Conservation (phyloP, 1,140 invertebrate species). For the Coenobita brevimanus region DNA sequence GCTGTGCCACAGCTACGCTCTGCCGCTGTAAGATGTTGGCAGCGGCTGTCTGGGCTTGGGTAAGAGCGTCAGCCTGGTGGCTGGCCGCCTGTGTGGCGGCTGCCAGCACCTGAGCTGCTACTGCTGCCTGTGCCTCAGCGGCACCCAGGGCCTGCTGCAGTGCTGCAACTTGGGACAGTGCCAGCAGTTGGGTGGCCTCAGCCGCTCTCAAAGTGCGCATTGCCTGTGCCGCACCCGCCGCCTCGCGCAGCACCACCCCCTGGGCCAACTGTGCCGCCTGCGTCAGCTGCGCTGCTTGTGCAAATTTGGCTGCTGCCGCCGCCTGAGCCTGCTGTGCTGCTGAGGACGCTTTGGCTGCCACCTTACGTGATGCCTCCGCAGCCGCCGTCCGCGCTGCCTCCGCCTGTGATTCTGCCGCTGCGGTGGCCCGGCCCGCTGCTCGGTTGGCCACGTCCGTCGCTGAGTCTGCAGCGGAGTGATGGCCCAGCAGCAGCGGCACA, state of each 20-base stretch:
- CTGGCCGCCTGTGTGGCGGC: conserved; percentile 44
- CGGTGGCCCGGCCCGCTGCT: conserved; percentile 53
- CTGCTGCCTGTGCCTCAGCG: conserved; percentile 61
- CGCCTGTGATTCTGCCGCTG: conserved; percentile 54
- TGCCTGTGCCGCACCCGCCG: conserved; percentile 42
- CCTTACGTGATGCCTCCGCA: conserved; percentile 48
- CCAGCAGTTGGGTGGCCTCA: conserved; percentile 49
- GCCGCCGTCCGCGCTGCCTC: conserved; percentile 55
- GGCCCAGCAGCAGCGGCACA: not conserved
- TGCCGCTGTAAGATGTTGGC: conserved; percentile 48
- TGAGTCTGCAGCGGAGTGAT: conserved; percentile 5
- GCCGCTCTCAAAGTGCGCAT: conserved; percentile 52
- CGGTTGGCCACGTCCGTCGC: conserved; percentile 57
- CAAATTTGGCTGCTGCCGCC: conserved; percentile 53
- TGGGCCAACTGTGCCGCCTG: conserved; percentile 62
- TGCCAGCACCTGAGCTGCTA: conserved; percentile 45
- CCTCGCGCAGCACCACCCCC: conserved; percentile 53
- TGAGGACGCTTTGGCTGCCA: conserved; percentile 52
- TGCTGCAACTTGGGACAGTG: conserved; percentile 51
- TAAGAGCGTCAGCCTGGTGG: conserved; percentile 42
- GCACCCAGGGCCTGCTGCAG: conserved; percentile 58
- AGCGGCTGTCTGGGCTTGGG: conserved; percentile 44
- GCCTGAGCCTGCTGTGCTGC: conserved; percentile 62
- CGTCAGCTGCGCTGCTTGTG: conserved; percentile 56
- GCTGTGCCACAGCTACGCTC: conserved; percentile 38